Conservation (phyloP, 2,888 invertebrate genomes). For the Drosophila cyrtoloma region DNA sequence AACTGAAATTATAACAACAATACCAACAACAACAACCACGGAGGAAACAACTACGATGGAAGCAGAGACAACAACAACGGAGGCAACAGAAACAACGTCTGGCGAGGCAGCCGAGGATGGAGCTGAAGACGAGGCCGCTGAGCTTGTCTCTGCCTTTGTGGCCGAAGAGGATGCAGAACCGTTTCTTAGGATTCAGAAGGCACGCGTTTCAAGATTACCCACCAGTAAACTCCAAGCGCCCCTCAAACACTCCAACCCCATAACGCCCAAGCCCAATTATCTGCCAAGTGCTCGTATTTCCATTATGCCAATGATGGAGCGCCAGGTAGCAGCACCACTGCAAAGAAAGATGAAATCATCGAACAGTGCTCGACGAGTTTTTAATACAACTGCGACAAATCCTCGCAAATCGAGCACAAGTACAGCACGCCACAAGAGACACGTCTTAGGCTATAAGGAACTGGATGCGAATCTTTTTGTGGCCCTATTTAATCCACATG, state of each 20-base stretch:
- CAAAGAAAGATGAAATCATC: slow-evolving; percentile 21
- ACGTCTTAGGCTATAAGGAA: slow-evolving; percentile 76
- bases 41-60: slow-evolving; percentile 51
- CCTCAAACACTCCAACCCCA: slow-evolving; percentile 63
- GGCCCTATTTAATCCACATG: slow-evolving; percentile 71
- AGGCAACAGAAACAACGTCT: slow-evolving; percentile 57
- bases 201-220: slow-evolving; percentile 69
- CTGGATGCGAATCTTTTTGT: slow-evolving; percentile 79
- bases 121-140: slow-evolving; percentile 72
- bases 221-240: slow-evolving; percentile 81
- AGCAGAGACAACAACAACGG: slow-evolving; percentile 47
- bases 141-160: slow-evolving; percentile 77
- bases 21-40: slow-evolving; percentile 48
- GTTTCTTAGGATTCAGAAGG: slow-evolving; percentile 79
- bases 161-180: slow-evolving; percentile 76
- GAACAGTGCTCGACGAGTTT: slow-evolving; percentile 15
- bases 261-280: slow-evolving; percentile 70
- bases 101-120: slow-evolving; percentile 60
- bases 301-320: slow-evolving; percentile 64
- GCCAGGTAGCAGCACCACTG: slow-evolving; percentile 53
- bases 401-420: slow-evolving; percentile 41
- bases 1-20: slow-evolving; percentile 34
- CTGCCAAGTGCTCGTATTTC: slow-evolving; percentile 66
- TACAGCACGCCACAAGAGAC: slow-evolving; percentile 66
- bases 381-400: slow-evolving; percentile 25